phyloP scores from a whole-genome alignment of 2,888 invertebrate genomes.

The Ectemnius cavifrons region DNA sequence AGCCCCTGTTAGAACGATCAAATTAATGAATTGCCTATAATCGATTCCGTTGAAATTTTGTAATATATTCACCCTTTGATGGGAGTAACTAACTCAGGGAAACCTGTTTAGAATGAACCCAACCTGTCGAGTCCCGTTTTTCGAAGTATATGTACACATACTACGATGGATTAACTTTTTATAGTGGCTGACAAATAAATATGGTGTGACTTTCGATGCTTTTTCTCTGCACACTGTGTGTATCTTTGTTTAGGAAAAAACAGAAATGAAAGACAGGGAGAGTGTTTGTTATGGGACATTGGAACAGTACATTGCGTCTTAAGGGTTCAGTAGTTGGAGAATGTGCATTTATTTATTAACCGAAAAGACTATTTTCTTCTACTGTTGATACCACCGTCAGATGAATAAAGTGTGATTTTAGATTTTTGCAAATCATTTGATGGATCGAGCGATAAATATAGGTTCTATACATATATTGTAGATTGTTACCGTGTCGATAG shows the following conservation, averaged over 20 bases:
- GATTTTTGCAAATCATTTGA: neutral
- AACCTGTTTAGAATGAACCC: constrained; percentile 28
- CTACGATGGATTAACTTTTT: constrained; percentile 16
- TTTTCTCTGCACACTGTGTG: no score
- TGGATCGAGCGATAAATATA: neutral
- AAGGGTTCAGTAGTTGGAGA: neutral
- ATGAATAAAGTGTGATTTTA: neutral
- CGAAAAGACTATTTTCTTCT: constrained; percentile 6
- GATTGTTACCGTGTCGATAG: neutral
- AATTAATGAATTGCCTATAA: no score
- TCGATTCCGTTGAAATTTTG: neutral
- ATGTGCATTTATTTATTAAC: constrained; percentile 32
- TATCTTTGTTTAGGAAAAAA: no score
- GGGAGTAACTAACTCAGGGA: constrained; percentile 26
- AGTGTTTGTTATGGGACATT: no score
- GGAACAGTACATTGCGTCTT: no score
- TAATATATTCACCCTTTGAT: constrained; percentile 1
- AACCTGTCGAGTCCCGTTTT: neutral
- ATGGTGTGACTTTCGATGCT: no score
- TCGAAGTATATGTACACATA: no score
- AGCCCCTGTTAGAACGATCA: no score
- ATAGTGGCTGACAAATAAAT: neutral
- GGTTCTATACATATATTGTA: neutral
- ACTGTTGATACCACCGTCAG: neutral
- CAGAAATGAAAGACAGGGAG: no score